These are phyloP conservation scores for Apostichopus parvimensis DNA, from an alignment of 35 echinoderm and acorn worm genomes.

Conservation along the genomic window DNA sequence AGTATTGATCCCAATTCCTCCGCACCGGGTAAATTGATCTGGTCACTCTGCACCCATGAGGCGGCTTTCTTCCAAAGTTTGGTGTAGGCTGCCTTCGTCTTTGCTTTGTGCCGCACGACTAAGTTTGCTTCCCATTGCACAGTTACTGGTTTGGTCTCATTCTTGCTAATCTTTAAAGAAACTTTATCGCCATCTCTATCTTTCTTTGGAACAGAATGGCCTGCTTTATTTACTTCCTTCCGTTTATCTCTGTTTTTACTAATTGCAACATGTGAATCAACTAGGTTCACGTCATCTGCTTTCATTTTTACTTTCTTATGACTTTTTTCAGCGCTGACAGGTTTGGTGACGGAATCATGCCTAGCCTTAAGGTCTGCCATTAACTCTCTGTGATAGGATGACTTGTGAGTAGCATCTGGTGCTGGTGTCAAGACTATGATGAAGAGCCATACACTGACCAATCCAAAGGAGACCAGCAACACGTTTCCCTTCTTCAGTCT, in stretches of 20 bases:
- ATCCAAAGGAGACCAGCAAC: slow-evolving; percentile 1
- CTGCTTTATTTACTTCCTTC: background rate
- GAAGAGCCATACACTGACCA: slow-evolving; percentile 36
- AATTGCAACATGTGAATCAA: background rate
- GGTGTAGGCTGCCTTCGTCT: background rate
- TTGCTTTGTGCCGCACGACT: slow-evolving; percentile 11
- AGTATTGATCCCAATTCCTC: slow-evolving; percentile 77
- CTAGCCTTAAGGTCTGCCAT: slow-evolving; percentile 25
- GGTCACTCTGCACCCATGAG: slow-evolving; percentile 65
- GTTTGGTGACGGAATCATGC: slow-evolving; percentile 2
- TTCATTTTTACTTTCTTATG: slow-evolving; percentile 44
- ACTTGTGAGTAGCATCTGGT: slow-evolving; percentile 19
- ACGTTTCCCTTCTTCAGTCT: slow-evolving; percentile 36
- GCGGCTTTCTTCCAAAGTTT: slow-evolving; percentile 74
- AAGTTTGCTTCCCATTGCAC: slow-evolving; percentile 63
- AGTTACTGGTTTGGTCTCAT: background rate
- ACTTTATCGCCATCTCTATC: background rate
- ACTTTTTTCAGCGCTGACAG: background rate
- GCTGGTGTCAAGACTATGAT: slow-evolving; percentile 31
- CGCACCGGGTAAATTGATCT: slow-evolving; percentile 61
- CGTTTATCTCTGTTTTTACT: background rate
- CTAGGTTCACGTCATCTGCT: background rate
- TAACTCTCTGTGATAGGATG: slow-evolving; percentile 22
- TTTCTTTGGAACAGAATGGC: background rate
- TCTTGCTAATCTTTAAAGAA: background rate